Percentiles rank a stretch among this genome's conserved stretches.
Evolutionary conservation across 2,113 vertebrate species (phyloP).

Genomic region (Protobothrops mucrosquamatus): DNA sequence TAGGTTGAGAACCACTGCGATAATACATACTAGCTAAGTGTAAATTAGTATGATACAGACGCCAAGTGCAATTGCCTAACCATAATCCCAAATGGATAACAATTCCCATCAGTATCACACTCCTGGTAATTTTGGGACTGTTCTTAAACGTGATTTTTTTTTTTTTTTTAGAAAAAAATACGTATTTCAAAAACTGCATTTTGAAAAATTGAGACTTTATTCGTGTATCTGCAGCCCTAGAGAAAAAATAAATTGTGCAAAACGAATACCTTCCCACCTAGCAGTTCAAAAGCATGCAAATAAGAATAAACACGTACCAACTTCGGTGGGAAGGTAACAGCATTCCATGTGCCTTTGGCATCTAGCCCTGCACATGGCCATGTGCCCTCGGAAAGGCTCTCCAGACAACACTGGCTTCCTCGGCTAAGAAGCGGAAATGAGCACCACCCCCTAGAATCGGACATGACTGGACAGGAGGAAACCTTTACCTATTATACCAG

Average conservation of each 20-base stretch:
- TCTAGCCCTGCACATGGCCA: not conserved
- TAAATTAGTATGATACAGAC: not conserved
- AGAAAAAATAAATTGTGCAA: not conserved
- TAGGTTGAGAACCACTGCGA: too few species aligned
- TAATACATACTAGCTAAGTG: not conserved
- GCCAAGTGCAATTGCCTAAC: not conserved
- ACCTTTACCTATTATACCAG: too few species aligned
- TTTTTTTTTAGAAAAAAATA: not conserved
- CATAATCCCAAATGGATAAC: not conserved
- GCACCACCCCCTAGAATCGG: too few species aligned
- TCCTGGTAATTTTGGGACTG: not conserved
- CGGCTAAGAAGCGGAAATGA: not conserved
- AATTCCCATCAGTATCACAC: not conserved
- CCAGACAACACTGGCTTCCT: not conserved
- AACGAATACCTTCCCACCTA: not conserved
- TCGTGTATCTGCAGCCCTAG: not conserved
- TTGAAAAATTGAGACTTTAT: not conserved
- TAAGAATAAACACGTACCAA: not conserved
- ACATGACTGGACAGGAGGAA: too few species aligned
- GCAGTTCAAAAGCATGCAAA: not conserved
- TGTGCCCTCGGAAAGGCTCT: not conserved
- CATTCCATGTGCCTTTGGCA: not conserved
- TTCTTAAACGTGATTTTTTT: not conserved
- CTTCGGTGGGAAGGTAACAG: not conserved
- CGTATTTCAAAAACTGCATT: not conserved